Base-by-base conservation (phyloP, 2,797 vertebrate genomes). In the Rhabdomys pumilio region DNA sequence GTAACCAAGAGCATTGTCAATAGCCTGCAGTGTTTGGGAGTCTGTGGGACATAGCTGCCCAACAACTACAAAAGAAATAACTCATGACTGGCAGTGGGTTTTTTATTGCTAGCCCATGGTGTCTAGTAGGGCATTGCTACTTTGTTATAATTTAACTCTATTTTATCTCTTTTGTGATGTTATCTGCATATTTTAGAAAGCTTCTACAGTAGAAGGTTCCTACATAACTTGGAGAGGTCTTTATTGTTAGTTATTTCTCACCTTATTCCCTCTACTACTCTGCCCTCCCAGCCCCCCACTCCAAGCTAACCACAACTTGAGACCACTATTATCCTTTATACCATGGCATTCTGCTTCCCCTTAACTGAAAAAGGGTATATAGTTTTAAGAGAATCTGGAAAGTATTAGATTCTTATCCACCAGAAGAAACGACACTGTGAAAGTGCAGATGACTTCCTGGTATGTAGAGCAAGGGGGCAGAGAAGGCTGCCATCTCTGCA, bases 361-460 rank as follows among this genome's bases (percentile, higher is more conserved):
- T 69, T 86, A 15, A 17, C 34, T 38, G 63, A 69, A 69, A 67
- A 85, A 88, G 61, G 38, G 47, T 20, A 79, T 17, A 50, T 1
- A 50, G n/a, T 92, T 95, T 95, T 57, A 65, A 85, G 47, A 10
- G 12, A 13, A 44, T 55, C 55, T 63, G 69, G 91, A 91, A 94
- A 31, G 24, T 50, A 44, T n/a, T 83, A 41, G n/a, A 34, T 86
- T 95, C 13, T 11, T 26, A 3, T 79, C 67, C 24, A 34, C 85
- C n/a, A 69, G 55, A 63, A 79, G 61, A 73, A 73, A 84, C 38
- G 81, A 76, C 11, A 73, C 17, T 6, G 12, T 11, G 72, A 67
- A 82, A 73, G 34, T 81, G 38, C 6, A 93, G 57, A 72, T 85
- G 79, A 73, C 83, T 61, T 15, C 9, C 34, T 29, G 1, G 53